These are phyloP conservation scores for Ammospiza nelsoni DNA, from an alignment of 2,113 vertebrate species.

Conservation along the genomic window DNA sequence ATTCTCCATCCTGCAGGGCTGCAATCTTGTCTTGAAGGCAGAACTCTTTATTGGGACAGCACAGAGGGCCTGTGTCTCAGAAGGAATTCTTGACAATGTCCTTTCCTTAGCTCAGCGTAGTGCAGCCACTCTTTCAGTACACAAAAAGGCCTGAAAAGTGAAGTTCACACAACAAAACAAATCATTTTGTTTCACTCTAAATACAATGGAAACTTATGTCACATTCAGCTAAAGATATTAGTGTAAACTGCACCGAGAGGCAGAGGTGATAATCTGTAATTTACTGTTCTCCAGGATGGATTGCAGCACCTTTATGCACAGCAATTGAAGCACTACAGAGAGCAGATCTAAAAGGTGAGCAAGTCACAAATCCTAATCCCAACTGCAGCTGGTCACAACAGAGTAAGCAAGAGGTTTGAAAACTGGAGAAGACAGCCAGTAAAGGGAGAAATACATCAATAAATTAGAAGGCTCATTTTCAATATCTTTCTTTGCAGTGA, in stretches of 20 bases:
- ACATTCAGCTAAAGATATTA: neutral
- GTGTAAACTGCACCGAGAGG: neutral
- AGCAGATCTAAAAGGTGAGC: neutral
- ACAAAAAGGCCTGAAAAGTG: neutral
- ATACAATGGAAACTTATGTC: neutral
- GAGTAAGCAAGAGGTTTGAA: neutral
- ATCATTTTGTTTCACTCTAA: neutral
- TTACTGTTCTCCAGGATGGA: neutral
- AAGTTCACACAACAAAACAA: neutral
- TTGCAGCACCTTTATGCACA: neutral
- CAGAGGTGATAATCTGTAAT: neutral
- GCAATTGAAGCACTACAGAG: neutral
- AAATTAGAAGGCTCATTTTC: neutral
- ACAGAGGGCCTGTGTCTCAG: neutral
- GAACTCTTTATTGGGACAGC: neutral
- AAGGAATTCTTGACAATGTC: neutral
- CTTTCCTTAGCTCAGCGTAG: neutral
- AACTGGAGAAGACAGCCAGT: neutral
- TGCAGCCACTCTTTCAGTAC: neutral
- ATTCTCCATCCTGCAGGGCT: accelerated
- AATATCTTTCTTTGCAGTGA: neutral
- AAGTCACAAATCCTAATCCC: neutral
- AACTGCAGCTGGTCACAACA: accelerated
- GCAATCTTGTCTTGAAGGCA: neutral
- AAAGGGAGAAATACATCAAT: neutral